Evolutionary conservation across 2,113 vertebrate genomes (phyloP), one percentile per base, ranked within the genome.

Genomic region (Odocoileus virginianus): DNA sequence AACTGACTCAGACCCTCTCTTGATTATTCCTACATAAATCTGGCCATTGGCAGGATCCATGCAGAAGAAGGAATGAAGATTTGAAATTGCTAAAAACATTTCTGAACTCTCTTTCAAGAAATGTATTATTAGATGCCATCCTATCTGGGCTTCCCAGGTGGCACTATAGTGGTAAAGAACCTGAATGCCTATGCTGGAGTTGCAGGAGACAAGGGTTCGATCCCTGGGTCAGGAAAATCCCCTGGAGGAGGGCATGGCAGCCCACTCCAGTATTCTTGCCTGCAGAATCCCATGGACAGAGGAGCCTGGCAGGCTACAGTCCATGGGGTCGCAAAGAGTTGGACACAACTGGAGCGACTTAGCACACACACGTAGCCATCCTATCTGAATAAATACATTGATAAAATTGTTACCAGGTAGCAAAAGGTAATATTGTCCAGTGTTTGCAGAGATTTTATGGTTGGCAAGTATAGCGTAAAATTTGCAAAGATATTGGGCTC

Each of bases 351-450:
- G 71, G 40, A 76, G 5, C 0, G 1, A 27, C 40, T 43, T 76
- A 43, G 40, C 71, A 76, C 40, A 27, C 82, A 30, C 5, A 55
- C 4, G 92, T 96, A n/a, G 52, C 52, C 36, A 95, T 91, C 40
- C 89, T 95, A 52, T 89, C 89, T 95, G 71, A 95, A 95, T 93
- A 96, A 97, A 95, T 76, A 84, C 36, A 89, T n/a, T 93, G 94
- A 95, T 47, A 95, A 97, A 96, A 91, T 23, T 71, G 89, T 94
- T 96, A 91, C 83, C 23, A 86, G 71, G 76, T 71, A 98, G 76
- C 86, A 95, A 95, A 45, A 97, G 86, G 78, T 89, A 21, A 94
- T 82, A 40, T 6, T 88, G 45, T 71, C 55, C 54, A 94, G n/a
- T 94, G 52, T 97, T 97, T 92, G 45, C 71, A 61, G 43, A 93